phyloP scores from a whole-genome alignment of 2,888 invertebrate genomes.

The Diarsia brunnea region DNA sequence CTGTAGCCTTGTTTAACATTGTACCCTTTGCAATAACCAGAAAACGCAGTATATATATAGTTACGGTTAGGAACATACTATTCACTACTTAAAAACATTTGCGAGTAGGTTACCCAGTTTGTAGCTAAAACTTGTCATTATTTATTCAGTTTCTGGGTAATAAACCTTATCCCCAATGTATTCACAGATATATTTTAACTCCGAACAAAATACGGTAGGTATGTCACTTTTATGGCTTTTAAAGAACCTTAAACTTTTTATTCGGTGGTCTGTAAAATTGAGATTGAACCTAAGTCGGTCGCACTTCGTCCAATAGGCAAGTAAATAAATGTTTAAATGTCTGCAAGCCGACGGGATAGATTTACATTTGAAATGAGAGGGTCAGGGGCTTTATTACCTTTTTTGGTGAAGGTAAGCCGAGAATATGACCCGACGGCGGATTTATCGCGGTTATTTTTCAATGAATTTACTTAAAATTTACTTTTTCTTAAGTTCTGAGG shows the following conservation, averaged over 20 bases:
- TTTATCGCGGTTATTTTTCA: slow-evolving; percentile 69
- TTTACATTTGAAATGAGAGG: slow-evolving; percentile 84
- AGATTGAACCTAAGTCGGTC: slow-evolving; percentile 69
- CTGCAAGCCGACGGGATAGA: slow-evolving; percentile 75
- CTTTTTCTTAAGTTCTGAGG: slow-evolving; percentile 34
- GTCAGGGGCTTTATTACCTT: slow-evolving; percentile 79
- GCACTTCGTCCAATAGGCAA: slow-evolving; percentile 70
- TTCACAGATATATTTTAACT: slow-evolving; percentile 41
- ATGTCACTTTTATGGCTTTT: slow-evolving; percentile 59
- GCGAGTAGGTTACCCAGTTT: slow-evolving; percentile 1
- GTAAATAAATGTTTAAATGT: slow-evolving; percentile 82
- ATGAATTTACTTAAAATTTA: slow-evolving; percentile 53
- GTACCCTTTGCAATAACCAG: not conserved
- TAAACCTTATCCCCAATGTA: slow-evolving; percentile 38
- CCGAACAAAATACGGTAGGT: slow-evolving; percentile 44
- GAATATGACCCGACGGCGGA: slow-evolving; percentile 64
- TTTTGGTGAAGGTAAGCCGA: slow-evolving; percentile 75
- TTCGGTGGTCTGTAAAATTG: slow-evolving; percentile 68
- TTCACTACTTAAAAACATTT: not conserved
- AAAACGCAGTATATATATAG: not conserved
- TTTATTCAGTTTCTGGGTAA: slow-evolving; percentile 28
- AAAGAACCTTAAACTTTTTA: slow-evolving; percentile 59
- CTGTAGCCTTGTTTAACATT: not conserved
- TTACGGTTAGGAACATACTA: not conserved
- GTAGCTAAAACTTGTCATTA: slow-evolving; percentile 19